Conservation (phyloP, 64 coral and sea anemone species). For the Montipora capricornis region DNA sequence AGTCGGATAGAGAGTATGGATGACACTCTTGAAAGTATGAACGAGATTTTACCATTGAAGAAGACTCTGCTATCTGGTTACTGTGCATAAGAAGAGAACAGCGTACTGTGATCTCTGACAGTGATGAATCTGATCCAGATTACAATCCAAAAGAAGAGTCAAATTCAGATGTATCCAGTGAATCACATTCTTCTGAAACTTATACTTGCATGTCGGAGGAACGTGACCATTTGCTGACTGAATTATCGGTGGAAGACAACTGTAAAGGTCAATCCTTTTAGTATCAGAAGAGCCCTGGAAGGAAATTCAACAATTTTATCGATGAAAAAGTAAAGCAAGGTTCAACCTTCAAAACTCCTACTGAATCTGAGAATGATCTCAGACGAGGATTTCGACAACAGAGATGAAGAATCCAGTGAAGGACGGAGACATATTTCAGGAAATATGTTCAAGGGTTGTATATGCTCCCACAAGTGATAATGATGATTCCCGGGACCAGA, state of each 20-base stretch:
- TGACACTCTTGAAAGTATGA: background rate
- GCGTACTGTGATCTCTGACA: no score
- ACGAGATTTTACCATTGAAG: no score
- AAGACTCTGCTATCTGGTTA: no score
- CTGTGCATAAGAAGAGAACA: no score
- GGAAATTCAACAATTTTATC: background rate
- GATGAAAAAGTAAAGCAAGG: background rate
- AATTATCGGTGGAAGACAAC: conserved; percentile 12
- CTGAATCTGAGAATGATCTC: background rate
- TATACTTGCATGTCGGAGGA: background rate
- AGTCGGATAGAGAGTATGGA: background rate
- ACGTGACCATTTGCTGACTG: background rate
- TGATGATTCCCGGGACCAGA: background rate
- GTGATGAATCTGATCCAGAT: no score
- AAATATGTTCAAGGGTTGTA: background rate
- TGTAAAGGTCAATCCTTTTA: conserved; percentile 8
- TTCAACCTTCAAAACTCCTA: background rate
- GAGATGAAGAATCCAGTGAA: background rate
- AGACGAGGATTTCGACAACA: background rate
- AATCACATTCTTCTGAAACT: background rate
- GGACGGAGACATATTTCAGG: background rate
- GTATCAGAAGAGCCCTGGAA: background rate
- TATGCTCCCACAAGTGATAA: background rate
- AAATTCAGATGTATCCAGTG: background rate
- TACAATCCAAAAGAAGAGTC: background rate